These are phyloP conservation scores for Oreonectes daqikongensis DNA, from an alignment of 2,797 vertebrate species.

Conservation along the genomic window DNA sequence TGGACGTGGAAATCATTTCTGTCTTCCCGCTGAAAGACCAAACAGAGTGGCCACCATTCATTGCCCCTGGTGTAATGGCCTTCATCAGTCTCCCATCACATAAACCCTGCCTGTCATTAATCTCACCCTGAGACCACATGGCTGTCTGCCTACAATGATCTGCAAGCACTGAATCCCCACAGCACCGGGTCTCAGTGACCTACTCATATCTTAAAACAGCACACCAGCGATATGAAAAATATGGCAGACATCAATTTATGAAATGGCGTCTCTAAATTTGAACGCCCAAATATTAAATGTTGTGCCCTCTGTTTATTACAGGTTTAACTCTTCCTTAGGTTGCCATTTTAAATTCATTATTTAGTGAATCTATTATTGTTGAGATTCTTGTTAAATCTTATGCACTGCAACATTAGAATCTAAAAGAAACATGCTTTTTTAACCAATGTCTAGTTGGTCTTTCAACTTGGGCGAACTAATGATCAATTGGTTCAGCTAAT, in stretches of 20 bases:
- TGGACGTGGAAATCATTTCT: constrained; percentile 41
- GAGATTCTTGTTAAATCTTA: neutral
- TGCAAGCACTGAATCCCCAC: constrained; percentile 58
- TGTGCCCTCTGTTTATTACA: constrained; percentile 8
- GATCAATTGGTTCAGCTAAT: neutral
- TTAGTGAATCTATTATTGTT: neutral
- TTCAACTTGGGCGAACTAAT: neutral
- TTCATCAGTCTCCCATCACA: constrained; percentile 62
- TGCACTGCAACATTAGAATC: neutral
- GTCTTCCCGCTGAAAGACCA: constrained; percentile 45
- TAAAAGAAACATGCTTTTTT: neutral
- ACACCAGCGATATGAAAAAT: constrained; percentile 36
- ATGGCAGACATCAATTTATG: constrained; percentile 43
- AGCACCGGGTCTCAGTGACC: constrained; percentile 50
- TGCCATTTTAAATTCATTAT: neutral
- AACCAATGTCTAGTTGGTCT: neutral
- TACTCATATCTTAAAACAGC: constrained; percentile 53
- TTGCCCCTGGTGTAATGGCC: constrained; percentile 59
- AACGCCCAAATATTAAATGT: constrained; percentile 9
- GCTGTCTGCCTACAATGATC: constrained; percentile 57
- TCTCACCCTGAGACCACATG: constrained; percentile 53
- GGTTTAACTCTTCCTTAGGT: neutral
- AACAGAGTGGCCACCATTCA: constrained; percentile 52
- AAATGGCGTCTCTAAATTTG: constrained; percentile 27
- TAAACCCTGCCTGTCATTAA: constrained; percentile 56